Evolutionary conservation across 2,113 vertebrate species (phyloP).

Genomic region (Tursiops truncatus): DNA sequence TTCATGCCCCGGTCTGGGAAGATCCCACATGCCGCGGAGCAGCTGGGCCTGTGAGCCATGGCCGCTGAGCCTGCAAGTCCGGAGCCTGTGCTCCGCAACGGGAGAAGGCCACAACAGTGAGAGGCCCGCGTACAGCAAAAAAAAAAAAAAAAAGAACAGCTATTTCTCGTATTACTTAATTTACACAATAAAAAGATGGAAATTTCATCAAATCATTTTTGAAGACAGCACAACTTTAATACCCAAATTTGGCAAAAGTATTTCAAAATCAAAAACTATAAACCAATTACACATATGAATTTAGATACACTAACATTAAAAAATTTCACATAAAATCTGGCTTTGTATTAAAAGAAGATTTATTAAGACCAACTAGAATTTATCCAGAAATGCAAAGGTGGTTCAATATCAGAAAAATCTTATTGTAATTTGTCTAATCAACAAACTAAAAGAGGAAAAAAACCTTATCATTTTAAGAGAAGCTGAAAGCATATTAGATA

Average conservation of each 20-base stretch:
- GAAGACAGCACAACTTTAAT: background rate
- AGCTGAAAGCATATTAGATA: background rate
- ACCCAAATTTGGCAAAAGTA: background rate
- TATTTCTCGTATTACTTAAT: background rate
- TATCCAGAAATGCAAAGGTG: background rate
- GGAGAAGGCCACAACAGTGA: no score
- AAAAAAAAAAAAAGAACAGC: background rate
- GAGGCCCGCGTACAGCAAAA: no score
- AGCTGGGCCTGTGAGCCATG: no score
- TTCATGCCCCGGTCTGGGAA: no score
- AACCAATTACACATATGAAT: background rate
- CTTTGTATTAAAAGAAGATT: background rate
- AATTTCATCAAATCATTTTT: background rate
- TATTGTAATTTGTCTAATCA: background rate
- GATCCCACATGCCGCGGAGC: no score
- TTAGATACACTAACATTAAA: background rate
- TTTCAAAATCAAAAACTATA: background rate
- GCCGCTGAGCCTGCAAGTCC: no score
- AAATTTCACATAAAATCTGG: background rate
- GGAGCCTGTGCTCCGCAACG: no score
- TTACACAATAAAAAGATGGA: background rate
- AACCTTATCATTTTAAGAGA: background rate
- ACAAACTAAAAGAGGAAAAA: background rate
- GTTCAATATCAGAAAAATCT: background rate
- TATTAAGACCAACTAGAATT: background rate